These are phyloP conservation scores for Anthoscopus minutus DNA, from an alignment of 2,113 vertebrate genomes.

Conservation along the genomic window DNA sequence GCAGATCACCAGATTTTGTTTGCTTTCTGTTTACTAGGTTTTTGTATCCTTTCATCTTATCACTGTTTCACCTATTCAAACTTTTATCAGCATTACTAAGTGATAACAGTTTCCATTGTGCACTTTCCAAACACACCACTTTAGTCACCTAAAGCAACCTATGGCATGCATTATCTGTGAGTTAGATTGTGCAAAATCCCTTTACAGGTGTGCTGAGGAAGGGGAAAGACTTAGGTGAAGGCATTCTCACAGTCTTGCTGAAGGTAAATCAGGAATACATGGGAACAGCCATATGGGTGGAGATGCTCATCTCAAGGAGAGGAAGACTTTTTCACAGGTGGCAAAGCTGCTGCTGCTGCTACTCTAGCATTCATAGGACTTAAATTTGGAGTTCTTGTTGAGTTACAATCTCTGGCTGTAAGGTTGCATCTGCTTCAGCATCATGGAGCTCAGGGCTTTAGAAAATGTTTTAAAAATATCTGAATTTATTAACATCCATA, in stretches of 20 bases:
- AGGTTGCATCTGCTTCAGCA: neutral
- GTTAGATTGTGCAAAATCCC: neutral
- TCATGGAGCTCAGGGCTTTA: neutral
- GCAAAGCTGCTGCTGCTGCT: neutral
- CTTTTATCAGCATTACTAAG: neutral
- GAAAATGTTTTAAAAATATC: neutral
- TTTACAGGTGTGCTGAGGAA: neutral
- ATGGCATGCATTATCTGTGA: neutral
- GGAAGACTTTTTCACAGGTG: neutral
- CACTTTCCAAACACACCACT: neutral
- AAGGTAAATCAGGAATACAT: neutral
- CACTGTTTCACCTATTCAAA: neutral
- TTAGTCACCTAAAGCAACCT: neutral
- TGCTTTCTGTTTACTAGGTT: neutral
- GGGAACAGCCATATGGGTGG: neutral
- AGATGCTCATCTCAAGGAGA: neutral
- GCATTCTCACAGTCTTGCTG: neutral
- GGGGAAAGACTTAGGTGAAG: neutral
- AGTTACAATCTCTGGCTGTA: neutral
- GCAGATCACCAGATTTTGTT: neutral
- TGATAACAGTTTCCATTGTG: conserved; percentile 39
- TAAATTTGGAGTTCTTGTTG: neutral
- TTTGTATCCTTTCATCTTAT: conserved; percentile 37
- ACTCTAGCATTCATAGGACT: neutral
- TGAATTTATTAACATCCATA: neutral